phyloP scores from a whole-genome alignment of 2,797 vertebrate genomes.

The Lepus townsendii region DNA sequence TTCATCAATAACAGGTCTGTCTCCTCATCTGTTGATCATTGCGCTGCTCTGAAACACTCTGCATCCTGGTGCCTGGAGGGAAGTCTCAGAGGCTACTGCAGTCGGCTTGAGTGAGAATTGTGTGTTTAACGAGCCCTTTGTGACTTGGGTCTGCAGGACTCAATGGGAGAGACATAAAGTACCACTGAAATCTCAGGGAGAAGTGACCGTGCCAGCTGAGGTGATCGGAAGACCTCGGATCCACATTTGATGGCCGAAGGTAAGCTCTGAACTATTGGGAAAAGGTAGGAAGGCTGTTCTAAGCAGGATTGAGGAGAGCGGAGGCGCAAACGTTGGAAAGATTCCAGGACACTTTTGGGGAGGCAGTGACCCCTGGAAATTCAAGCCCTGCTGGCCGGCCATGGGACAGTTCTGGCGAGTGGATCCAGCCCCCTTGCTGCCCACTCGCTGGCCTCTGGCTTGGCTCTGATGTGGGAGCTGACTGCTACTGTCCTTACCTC shows the following conservation, averaged over 20 bases:
- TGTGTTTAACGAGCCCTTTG: too few species aligned
- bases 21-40: rapidly evolving
- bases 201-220: neutral
- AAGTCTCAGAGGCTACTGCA: too few species aligned
- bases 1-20: neutral
- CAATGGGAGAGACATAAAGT: rapidly evolving
- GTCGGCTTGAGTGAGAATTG: too few species aligned
- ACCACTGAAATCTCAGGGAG: neutral
- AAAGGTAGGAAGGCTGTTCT: neutral
- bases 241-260: neutral
- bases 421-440: rapidly evolving
- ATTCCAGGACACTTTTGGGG: neutral
- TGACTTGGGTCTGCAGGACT: neutral
- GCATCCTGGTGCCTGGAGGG: rapidly evolving
- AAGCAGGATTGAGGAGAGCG: neutral
- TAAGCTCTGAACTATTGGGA: neutral
- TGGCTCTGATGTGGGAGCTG: too few species aligned
- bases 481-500: neutral
- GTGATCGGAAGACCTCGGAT: neutral
- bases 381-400: too few species aligned
- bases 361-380: neutral
- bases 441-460: neutral
- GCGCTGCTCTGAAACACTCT: neutral
- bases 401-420: too few species aligned
- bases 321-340: neutral